Base-by-base conservation (phyloP, 2,888 invertebrate species). In the Cryptus viduatorius region DNA sequence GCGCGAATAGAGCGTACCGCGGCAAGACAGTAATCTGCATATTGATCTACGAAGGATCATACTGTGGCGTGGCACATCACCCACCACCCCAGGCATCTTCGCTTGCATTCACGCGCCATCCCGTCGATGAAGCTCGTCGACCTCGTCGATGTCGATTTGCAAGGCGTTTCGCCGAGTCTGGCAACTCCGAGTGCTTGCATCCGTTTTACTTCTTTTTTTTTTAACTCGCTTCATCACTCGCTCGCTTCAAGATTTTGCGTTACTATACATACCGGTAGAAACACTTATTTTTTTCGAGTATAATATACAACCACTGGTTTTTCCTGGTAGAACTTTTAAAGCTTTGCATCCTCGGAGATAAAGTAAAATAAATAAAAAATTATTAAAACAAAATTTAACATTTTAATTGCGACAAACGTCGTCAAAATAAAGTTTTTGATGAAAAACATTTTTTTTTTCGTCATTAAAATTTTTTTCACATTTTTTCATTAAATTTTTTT, bases 11-110 rank as follows among this genome's bases (percentile, higher is more conserved):
- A 79, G 79, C 72, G 77, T 76, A 80, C 83, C 87, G 87, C 86
- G 88, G 88, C 89, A 89, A 89, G 87, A 87, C 88, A 89, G 89
- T 89, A 90, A 92, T 92, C 90, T 91, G 89, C 91, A 92, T 92
- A 92, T 92, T 90, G 91, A 92, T 92, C 90, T 90, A 87, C 88
- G 87, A 87, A 87, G 86, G 87, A 87, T 77, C 83, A 71, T 83
- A 65, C 14, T 48, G 46, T 16, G 48, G 68, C 76, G 77, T 7
- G 37, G 37, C 3, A 67, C 78, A 61, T 69, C 79, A 61, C 14
- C 37, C 64, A 53, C 56, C 31, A 42, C 16, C 59, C 48, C 42
- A 37, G 37, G 44, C 71, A 67, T 83, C 77, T 12, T 72, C 64
- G 69, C 24, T 19, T 29, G 50, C 14, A 46, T n/a, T 61, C 59